Evolutionary conservation across 2,113 vertebrate species (phyloP), one percentile per base, ranked within the genome.

Genomic region (Atherinomorus stipes): DNA sequence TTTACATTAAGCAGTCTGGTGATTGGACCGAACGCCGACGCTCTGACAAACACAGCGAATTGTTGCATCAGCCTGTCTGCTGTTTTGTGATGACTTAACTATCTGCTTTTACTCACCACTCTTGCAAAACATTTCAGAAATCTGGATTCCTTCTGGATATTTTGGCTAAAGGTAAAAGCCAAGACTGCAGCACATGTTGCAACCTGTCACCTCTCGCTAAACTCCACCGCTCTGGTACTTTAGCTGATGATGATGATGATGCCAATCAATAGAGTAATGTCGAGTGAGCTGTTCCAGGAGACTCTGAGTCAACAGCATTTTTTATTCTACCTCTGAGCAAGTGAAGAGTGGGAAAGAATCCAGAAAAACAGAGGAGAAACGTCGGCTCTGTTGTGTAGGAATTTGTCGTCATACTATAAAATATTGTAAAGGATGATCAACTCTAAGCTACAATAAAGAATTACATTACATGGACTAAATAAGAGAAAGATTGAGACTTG

Each of bases 221-320:
- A 7, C 51, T 4, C 61, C 8, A 7, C 9, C 4, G 23, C 37
- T 50, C 26, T 0, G 18, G 22, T 31, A 13, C 60, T 70, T 67
- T 45, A 74, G 47, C 45, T 59, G 58, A 53, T 44, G 45, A 34
- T 28, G 45, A 34, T 28, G 28, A 69, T 60, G 63, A 70, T 83
- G 80, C 83, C 81, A 81, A 52, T 86, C 74, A 78, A 51, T 45
- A 69, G 66, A 7, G 62, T 77, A 69, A 81, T 57, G 68, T 37
- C 62, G 38, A 74, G 28, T 72, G 71, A 60, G 75, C 37, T 63
- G 63, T 18, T 51, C 56, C 37, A 64, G 70, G 64, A 76, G 69
- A 64, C 47, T 49, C 42, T 76, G 81, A 86, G 16, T 81, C 65
- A 76, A 21, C 34, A 78, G 65, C 0, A 37, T 70, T 60, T 75